Conservation (phyloP, 2,113 vertebrate genomes). For the Phaetusa simplex region DNA sequence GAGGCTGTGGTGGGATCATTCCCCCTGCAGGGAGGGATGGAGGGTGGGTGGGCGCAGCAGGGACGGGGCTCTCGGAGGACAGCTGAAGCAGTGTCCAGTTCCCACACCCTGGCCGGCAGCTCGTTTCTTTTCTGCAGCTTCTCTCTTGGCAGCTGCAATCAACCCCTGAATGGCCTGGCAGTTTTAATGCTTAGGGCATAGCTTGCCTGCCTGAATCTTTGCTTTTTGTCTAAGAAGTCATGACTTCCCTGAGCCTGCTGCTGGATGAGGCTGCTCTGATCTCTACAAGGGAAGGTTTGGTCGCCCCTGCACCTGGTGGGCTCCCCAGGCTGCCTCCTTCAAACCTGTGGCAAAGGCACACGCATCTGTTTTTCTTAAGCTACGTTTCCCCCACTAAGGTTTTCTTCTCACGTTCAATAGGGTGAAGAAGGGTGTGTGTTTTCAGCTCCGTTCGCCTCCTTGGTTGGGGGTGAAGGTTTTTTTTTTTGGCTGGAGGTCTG, state of each 20-base stretch:
- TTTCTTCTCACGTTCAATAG: neutral
- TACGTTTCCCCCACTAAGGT: neutral
- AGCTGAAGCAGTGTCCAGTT: neutral
- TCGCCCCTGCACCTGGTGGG: neutral
- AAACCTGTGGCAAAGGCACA: neutral
- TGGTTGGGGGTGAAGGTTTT: neutral
- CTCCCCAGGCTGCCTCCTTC: neutral
- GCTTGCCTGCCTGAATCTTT: neutral
- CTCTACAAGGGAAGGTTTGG: neutral
- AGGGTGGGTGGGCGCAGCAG: neutral
- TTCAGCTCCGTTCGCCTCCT: neutral
- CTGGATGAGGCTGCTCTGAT: neutral
- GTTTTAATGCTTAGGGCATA: neutral
- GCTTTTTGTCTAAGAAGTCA: neutral
- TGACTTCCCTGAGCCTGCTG: neutral
- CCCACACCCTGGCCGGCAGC: neutral
- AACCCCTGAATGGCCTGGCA: neutral
- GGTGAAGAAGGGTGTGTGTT: neutral
- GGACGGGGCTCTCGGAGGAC: rapidly evolving
- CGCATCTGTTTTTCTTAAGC: neutral
- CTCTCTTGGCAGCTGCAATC: neutral
- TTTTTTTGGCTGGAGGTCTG: neutral
- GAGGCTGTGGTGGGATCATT: neutral
- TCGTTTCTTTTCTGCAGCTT: neutral
- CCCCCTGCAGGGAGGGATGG: neutral